These are phyloP conservation scores for Mechanitis mazaeus DNA, from an alignment of 2,888 invertebrate species.

Conservation along the genomic window DNA sequence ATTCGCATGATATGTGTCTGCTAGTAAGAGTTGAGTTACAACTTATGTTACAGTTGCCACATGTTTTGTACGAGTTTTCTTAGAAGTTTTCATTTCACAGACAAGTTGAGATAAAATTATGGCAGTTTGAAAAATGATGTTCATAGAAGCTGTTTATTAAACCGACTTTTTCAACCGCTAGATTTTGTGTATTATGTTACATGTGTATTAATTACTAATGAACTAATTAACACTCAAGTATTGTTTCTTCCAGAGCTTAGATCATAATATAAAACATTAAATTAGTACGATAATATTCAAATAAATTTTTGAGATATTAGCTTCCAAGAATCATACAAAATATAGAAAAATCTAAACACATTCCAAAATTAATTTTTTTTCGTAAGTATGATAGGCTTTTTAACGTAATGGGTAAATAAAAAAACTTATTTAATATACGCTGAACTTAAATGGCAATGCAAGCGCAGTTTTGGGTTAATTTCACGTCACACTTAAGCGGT, in stretches of 20 bases:
- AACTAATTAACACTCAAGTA: too few species aligned
- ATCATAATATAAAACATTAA: too few species aligned
- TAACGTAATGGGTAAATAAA: neutral
- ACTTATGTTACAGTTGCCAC: slow-evolving; percentile 5
- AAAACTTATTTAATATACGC: neutral
- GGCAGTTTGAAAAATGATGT: neutral
- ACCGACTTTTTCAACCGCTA: too few species aligned
- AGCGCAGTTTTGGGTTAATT: slow-evolving; percentile 55
- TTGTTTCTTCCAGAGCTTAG: too few species aligned
- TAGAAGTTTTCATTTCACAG: slow-evolving; percentile 1
- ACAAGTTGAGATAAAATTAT: slow-evolving; percentile 3
- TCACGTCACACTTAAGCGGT: slow-evolving; percentile 57
- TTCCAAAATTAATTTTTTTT: neutral
- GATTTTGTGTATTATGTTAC: too few species aligned
- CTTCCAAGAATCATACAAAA: too few species aligned
- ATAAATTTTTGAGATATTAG: too few species aligned
- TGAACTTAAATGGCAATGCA: slow-evolving; percentile 11
- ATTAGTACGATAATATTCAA: too few species aligned
- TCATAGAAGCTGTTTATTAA: too few species aligned
- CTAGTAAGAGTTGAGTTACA: slow-evolving; percentile 3
- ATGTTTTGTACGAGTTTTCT: slow-evolving; percentile 6
- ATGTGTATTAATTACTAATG: too few species aligned
- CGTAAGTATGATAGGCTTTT: neutral
- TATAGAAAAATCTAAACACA: too few species aligned
- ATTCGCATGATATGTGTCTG: slow-evolving; percentile 14